These are phyloP conservation scores for Fratercula arctica DNA, from an alignment of 2,797 vertebrate species.

Conservation along the genomic window DNA sequence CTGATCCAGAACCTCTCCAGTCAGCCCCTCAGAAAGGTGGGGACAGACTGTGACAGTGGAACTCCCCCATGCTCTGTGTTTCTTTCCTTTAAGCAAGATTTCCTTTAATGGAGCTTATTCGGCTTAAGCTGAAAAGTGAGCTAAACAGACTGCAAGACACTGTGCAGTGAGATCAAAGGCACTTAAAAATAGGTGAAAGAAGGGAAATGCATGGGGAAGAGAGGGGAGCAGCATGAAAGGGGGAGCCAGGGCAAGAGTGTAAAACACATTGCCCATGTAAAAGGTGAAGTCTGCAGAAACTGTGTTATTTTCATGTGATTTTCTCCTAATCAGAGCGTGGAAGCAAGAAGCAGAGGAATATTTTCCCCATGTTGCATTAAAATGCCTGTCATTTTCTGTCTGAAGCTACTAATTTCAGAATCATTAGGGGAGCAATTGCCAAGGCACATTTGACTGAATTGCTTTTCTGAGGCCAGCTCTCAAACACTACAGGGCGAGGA, in stretches of 20 bases:
- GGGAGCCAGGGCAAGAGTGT: neutral
- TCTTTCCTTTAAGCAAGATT: neutral
- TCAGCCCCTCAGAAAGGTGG: neutral
- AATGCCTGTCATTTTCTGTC: constrained; percentile 55
- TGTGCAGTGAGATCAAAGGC: neutral
- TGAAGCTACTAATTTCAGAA: constrained; percentile 60
- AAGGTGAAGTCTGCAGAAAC: neutral
- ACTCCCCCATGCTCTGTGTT: neutral
- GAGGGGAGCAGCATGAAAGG: neutral
- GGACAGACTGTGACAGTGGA: neutral
- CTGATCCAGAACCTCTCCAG: neutral
- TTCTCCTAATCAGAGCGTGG: neutral
- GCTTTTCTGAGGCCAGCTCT: neutral
- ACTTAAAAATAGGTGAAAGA: neutral
- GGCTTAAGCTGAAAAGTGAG: neutral
- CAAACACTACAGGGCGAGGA: neutral
- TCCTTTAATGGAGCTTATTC: neutral
- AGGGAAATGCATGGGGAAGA: neutral
- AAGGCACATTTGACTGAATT: neutral
- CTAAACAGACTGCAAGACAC: neutral
- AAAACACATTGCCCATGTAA: neutral
- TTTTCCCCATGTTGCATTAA: constrained; percentile 27
- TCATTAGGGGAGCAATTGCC: constrained; percentile 12
- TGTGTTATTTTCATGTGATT: neutral
- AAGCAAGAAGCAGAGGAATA: constrained; percentile 14